These are phyloP conservation scores for Diadromus collaris DNA, from an alignment of 2,888 invertebrate species.

Conservation along the genomic window DNA sequence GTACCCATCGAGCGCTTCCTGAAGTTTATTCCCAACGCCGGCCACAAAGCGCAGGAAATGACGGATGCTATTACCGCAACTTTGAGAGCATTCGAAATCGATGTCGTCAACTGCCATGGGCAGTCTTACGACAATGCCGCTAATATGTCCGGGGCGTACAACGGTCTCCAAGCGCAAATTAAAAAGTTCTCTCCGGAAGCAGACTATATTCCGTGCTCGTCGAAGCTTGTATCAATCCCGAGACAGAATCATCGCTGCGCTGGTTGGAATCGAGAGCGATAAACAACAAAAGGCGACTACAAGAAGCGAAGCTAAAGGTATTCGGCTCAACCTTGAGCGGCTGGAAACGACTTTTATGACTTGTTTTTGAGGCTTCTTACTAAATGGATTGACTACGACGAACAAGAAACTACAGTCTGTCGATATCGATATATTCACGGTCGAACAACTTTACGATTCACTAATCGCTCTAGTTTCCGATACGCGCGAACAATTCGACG, in stretches of 20 bases:
- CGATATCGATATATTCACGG: conserved; percentile 50
- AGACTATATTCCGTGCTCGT: conserved; percentile 48
- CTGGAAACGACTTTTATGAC: conserved; percentile 56
- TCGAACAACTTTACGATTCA: conserved; percentile 47
- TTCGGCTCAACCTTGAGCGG: conserved; percentile 48
- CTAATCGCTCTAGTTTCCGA: conserved; percentile 18
- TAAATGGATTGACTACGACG: conserved; percentile 36
- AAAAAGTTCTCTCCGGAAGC: conserved; percentile 27
- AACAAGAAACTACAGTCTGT: conserved; percentile 50
- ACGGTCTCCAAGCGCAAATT: conserved; percentile 40
- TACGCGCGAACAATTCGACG: conserved; percentile 24
- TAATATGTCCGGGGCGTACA: too few species aligned
- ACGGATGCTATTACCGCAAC: conserved; percentile 48
- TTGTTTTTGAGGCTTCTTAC: conserved; percentile 48
- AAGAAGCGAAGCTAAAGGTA: conserved; percentile 52
- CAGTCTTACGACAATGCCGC: conserved; percentile 68
- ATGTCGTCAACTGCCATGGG: conserved; percentile 64
- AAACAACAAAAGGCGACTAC: conserved; percentile 47
- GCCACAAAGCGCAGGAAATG: conserved; percentile 62
- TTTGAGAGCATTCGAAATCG: conserved; percentile 49
- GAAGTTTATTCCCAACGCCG: conserved; percentile 60
- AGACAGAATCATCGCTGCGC: conserved; percentile 43
- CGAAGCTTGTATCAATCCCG: conserved; percentile 52
- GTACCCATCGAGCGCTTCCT: conserved; percentile 64
- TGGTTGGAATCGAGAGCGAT: conserved; percentile 45